Evolutionary conservation across 1,140 invertebrate species (phyloP).

Genomic region (Asobara japonica): DNA sequence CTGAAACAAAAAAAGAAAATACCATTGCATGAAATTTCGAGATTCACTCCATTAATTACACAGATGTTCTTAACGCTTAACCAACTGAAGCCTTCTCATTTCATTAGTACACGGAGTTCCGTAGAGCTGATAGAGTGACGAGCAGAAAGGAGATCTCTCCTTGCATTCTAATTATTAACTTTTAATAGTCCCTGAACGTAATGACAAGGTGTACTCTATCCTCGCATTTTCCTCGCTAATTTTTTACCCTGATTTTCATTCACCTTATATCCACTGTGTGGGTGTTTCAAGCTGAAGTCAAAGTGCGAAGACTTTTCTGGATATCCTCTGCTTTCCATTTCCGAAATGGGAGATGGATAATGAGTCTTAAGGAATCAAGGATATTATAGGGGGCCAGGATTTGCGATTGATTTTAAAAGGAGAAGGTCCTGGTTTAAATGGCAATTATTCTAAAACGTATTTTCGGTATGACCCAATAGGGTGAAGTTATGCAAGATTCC

Average conservation of each 20-base stretch:
- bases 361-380: no score
- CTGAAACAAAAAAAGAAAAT: slow-evolving; percentile 68
- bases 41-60: slow-evolving; percentile 24
- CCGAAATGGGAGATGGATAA: no score
- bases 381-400: no score
- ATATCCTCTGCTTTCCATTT: no score
- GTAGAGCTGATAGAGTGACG: neutral
- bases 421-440: no score
- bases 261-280: neutral
- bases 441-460: no score
- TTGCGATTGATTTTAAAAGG: no score
- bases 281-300: no score
- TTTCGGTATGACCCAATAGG: no score
- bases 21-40: slow-evolving; percentile 6
- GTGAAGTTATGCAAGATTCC: no score
- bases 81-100: neutral
- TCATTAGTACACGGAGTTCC: neutral
- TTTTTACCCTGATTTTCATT: neutral
- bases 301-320: no score
- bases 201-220: neutral
- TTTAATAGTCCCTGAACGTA: slow-evolving; percentile 14
- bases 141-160: neutral
- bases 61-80: slow-evolving; percentile 13
- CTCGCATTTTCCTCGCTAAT: neutral
- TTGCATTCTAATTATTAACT: slow-evolving; percentile 19